These are phyloP conservation scores for Eciton burchellii DNA, from an alignment of 1,140 invertebrate species.

Conservation along the genomic window DNA sequence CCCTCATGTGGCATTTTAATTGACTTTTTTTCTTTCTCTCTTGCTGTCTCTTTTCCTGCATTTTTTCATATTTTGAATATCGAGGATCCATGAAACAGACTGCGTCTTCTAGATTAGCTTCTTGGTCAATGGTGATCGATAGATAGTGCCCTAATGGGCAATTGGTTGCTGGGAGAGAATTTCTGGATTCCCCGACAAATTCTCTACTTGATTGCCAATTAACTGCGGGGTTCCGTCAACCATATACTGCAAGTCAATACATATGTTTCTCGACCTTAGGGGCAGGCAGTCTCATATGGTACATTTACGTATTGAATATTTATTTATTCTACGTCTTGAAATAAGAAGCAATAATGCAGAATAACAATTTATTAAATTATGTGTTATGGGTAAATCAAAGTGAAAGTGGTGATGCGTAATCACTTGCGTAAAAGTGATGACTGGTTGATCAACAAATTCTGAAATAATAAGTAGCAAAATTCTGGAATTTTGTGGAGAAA, in stretches of 20 bases:
- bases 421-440: too few relatives aligned
- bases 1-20: conserved; percentile 71
- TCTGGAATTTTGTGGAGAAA: not conserved
- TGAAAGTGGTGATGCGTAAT: not conserved
- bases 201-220: conserved; percentile 43
- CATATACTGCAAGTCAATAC: not conserved
- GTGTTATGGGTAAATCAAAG: not conserved
- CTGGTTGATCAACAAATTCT: too few relatives aligned
- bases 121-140: conserved; percentile 22
- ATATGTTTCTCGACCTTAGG: not conserved
- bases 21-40: conserved; percentile 72
- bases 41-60: not conserved
- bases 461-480: too few relatives aligned
- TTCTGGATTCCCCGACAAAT: conserved; percentile 38
- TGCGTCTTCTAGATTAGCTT: conserved; percentile 1
- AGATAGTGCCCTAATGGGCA: conserved; percentile 23
- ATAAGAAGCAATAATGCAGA: conserved; percentile 1
- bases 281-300: not conserved
- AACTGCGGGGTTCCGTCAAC: not conserved
- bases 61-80: not conserved
- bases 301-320: not conserved
- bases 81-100: not conserved
- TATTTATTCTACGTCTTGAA: not conserved
- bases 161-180: conserved; percentile 24
- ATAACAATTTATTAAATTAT: not conserved